Percentiles rank a stretch among this genome's conserved stretches.
Conservation (phyloP, 2,888 invertebrate species). For the Thelaira solivaga region DNA sequence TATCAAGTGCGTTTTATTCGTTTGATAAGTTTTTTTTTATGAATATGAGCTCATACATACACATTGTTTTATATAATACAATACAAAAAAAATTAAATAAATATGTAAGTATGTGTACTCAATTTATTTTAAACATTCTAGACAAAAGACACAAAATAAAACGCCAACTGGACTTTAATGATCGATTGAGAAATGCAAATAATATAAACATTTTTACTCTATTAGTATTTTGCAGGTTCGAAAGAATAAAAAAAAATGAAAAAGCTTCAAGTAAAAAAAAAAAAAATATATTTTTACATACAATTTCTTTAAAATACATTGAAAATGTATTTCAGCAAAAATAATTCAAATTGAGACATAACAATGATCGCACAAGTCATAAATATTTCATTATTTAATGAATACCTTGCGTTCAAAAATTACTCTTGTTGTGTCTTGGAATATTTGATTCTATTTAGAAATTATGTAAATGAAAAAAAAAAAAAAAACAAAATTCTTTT, state of each 20-base stretch:
- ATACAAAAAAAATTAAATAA: constrained; percentile 6
- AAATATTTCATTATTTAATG: constrained; percentile 56
- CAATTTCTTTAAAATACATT: too few species aligned
- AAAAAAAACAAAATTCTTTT: background rate
- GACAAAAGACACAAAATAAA: constrained; percentile 5
- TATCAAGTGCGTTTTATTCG: constrained; percentile 31
- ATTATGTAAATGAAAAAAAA: too few species aligned
- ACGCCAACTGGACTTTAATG: constrained; percentile 27
- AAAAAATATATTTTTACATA: too few species aligned
- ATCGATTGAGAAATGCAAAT: constrained; percentile 33
- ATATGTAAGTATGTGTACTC: constrained; percentile 6
- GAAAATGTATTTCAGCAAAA: too few species aligned
- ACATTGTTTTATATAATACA: background rate
- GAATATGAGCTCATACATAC: background rate
- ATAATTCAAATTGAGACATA: constrained; percentile 3
- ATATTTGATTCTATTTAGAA: constrained; percentile 1
- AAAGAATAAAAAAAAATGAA: too few species aligned
- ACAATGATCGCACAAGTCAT: constrained; percentile 26
- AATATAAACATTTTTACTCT: background rate
- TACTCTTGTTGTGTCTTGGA: background rate
- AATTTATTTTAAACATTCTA: background rate
- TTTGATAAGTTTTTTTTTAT: background rate
- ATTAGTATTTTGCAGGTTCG: constrained; percentile 23
- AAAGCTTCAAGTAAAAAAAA: too few species aligned
- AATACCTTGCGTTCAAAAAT: constrained; percentile 3